These are phyloP conservation scores for Armadillidium nasatum DNA, from an alignment of 1,140 invertebrate genomes.

Conservation along the genomic window DNA sequence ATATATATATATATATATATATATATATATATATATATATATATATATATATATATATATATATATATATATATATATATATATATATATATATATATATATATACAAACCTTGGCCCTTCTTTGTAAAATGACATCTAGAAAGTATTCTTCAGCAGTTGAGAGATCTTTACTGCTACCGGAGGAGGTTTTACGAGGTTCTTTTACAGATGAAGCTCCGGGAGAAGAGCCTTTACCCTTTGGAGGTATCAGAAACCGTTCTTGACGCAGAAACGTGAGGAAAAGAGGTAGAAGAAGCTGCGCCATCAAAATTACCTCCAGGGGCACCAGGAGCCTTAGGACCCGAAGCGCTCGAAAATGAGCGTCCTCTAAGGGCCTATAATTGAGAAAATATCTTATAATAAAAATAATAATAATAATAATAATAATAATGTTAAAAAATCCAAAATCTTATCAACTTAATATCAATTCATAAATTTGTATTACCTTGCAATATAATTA, in stretches of 20 bases:
- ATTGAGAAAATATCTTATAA: too few relatives aligned
- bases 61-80: too few relatives aligned
- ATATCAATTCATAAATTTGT: too few relatives aligned
- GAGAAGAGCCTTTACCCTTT: constrained; percentile 58
- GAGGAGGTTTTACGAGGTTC: constrained; percentile 53
- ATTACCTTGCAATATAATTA: too few relatives aligned
- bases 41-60: too few relatives aligned
- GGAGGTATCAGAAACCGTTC: constrained; percentile 32
- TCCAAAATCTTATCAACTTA: too few relatives aligned
- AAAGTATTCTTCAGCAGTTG: constrained; percentile 84
- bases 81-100: too few relatives aligned
- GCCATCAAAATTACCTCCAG: neutral
- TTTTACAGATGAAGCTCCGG: constrained; percentile 15
- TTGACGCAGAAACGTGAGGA: neutral
- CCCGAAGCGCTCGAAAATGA: constrained; percentile 42
- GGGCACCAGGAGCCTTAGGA: constrained; percentile 33
- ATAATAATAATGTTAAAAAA: too few relatives aligned
- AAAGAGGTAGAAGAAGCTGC: neutral
- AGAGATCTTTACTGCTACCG: constrained; percentile 64
- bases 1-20: too few relatives aligned
- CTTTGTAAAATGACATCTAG: constrained; percentile 86
- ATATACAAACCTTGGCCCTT: constrained; percentile 61
- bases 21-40: too few relatives aligned
- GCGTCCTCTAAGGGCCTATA: constrained; percentile 37
- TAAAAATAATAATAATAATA: too few relatives aligned